A percentile compares a stretch with the other conserved stretches of the same genome.
These are phyloP conservation scores for Tringa solitaria DNA, from an alignment of 2,113 vertebrate genomes.

Conservation along the genomic window DNA sequence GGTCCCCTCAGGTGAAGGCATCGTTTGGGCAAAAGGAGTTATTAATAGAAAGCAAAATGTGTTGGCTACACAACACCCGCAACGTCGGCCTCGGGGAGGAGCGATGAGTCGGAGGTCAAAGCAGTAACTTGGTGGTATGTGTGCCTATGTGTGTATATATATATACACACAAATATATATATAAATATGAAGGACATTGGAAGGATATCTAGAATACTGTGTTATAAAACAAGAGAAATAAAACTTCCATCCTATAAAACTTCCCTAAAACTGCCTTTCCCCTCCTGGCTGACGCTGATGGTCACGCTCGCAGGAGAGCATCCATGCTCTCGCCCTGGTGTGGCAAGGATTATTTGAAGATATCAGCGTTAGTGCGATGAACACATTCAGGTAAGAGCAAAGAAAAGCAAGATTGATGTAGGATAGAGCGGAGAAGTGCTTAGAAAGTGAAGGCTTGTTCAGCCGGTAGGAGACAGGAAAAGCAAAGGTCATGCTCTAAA, in stretches of 20 bases:
- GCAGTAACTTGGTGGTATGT: not conserved
- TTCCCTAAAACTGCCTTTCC: not conserved
- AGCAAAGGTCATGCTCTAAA: not conserved
- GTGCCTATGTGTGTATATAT: no score
- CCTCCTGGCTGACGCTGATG: not conserved
- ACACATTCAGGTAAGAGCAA: not conserved
- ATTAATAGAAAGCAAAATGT: not conserved
- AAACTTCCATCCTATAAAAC: not conserved
- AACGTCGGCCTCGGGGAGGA: not conserved
- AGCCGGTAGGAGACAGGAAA: not conserved
- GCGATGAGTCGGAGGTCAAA: not conserved
- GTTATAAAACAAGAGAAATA: not conserved
- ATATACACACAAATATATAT: not conserved
- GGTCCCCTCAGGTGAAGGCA: not conserved
- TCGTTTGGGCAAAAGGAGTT: not conserved
- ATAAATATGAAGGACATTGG: not conserved
- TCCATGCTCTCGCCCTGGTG: accelerated
- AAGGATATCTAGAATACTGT: not conserved
- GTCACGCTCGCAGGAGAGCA: not conserved
- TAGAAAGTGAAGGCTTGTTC: not conserved
- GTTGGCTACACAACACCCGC: not conserved
- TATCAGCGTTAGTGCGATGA: not conserved
- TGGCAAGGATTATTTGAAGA: not conserved
- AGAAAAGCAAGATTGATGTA: not conserved
- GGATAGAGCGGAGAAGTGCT: not conserved